A percentile compares a stretch with the other conserved stretches of the same genome.
Conservation (phyloP, 2,113 vertebrate species). For the Empidonax alnorum region DNA sequence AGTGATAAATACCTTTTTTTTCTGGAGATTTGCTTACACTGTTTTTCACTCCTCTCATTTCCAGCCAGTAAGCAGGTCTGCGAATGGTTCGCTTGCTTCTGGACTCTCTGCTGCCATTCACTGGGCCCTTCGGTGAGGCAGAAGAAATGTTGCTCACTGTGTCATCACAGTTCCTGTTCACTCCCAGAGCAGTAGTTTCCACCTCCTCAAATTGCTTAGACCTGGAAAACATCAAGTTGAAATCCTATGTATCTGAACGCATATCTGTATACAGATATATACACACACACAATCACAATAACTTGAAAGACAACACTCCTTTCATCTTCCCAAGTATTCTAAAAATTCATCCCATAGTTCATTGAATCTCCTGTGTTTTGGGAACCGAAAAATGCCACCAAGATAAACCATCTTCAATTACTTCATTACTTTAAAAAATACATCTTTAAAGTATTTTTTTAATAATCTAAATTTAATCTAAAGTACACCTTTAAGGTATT, state of each 20-base stretch:
- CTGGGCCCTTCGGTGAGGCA: constrained; percentile 64
- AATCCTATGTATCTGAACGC: background rate
- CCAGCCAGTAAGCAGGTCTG: constrained; percentile 76
- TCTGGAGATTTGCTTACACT: background rate
- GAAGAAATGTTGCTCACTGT: constrained; percentile 67
- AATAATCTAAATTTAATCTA: no score
- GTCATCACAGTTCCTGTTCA: constrained; percentile 44
- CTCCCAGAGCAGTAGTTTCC: background rate
- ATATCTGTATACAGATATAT: background rate
- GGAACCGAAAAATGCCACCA: background rate
- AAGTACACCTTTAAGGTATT: no score
- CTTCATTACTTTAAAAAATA: no score
- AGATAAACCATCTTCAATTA: background rate
- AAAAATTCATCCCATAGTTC: background rate
- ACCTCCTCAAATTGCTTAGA: constrained; percentile 49
- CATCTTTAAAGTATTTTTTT: no score
- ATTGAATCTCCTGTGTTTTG: background rate
- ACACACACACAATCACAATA: background rate
- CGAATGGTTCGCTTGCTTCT: constrained; percentile 66
- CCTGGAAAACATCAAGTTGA: constrained; percentile 43
- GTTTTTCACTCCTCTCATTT: constrained; percentile 73
- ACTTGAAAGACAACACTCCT: background rate
- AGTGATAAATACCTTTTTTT: background rate
- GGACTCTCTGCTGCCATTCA: constrained; percentile 65
- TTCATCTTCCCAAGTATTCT: background rate